A percentile compares a stretch with the other conserved stretches of the same genome.
phyloP scores from a whole-genome alignment of 1,140 invertebrate species.

The Monochamus saltuarius region DNA sequence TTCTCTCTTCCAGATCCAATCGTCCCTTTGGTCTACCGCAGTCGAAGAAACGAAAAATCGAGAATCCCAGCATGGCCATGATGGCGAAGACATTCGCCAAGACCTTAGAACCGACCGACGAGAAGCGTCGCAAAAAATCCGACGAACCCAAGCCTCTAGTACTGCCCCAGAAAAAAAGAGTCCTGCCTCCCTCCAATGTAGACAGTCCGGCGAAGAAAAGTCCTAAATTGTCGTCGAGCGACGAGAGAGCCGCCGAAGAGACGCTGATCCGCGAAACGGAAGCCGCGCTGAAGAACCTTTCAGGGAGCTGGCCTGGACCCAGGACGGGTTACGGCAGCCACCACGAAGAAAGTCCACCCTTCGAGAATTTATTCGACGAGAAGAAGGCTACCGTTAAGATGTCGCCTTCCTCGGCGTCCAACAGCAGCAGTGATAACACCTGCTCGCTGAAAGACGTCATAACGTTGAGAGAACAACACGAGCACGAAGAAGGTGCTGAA shows the following conservation, averaged over 20 bases:
- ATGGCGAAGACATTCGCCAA: slow-evolving; percentile 49
- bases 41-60: slow-evolving; percentile 60
- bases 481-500: slow-evolving; percentile 42
- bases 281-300: slow-evolving; percentile 78
- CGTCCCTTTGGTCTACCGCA: slow-evolving; percentile 51
- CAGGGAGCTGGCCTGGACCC: slow-evolving; percentile 75
- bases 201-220: slow-evolving; percentile 58
- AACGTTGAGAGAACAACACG: slow-evolving; percentile 61
- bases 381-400: slow-evolving; percentile 68
- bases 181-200: slow-evolving; percentile 51
- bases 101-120: slow-evolving; percentile 48
- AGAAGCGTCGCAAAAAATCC: slow-evolving; percentile 57
- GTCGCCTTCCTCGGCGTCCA: slow-evolving; percentile 63
- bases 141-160: slow-evolving; percentile 53
- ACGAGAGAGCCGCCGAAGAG: slow-evolving; percentile 69
- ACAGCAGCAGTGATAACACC: slow-evolving; percentile 61
- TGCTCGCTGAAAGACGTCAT: slow-evolving; percentile 67
- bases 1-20: slow-evolving; percentile 46
- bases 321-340: slow-evolving; percentile 64
- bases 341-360: slow-evolving; percentile 74
- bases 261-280: slow-evolving; percentile 82
- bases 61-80: slow-evolving; percentile 43
- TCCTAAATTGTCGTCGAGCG: slow-evolving; percentile 44
- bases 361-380: slow-evolving; percentile 83
- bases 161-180: slow-evolving; percentile 65